Evolutionary conservation across 2,888 invertebrate genomes (phyloP), one percentile per base, ranked within the genome.

Genomic region (Lochmaea capreae): DNA sequence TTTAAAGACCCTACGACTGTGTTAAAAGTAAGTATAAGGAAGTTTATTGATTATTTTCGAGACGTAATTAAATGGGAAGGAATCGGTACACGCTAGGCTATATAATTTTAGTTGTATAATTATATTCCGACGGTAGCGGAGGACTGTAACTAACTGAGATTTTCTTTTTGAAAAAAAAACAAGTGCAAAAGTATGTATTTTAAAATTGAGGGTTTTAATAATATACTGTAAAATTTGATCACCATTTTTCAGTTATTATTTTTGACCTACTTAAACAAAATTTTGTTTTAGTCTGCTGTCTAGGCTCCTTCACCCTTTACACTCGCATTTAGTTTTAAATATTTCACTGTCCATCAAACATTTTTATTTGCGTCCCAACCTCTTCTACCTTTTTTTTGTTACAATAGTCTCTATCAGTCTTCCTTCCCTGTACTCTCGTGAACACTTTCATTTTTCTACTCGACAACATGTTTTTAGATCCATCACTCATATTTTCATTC

Each of bases 31-130:
- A 63, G 62, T 63, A 33, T 33, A 39, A 39, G 33, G 8, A 59
- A 14, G 6, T 11, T n/a, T 61, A 63, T 63, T 43, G 62, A 63
- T 63, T 63, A 42, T 63, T 63, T 63, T 63, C 62, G 62, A 43
- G 42, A 63, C 42, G 6, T 14, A 63, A 43, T 16, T 6, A 43
- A 63, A 10, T 18, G n/a, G 43, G n/a, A 9, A 61, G 39, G 22
- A 26, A 26, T 61, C 18, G 61, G 33, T 14, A 26, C 33, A 33
- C 61, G 61, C 61, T 26, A 61, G 33, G 33, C 18, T 11, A 43
- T 39, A 59, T 26, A n/a, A 33, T 59, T 39, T 59, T 63, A 43
- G 43, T 63, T 63, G 62, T 42, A 42, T 63, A 63, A 63, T 63
- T 14, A 63, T 8, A 26, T 5, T 33, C 59, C 18, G 18, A 42